A percentile compares a stretch with the other conserved stretches of the same genome.
Evolutionary conservation across 2,888 invertebrate genomes (phyloP).

Genomic region (Thereva nobilitata): DNA sequence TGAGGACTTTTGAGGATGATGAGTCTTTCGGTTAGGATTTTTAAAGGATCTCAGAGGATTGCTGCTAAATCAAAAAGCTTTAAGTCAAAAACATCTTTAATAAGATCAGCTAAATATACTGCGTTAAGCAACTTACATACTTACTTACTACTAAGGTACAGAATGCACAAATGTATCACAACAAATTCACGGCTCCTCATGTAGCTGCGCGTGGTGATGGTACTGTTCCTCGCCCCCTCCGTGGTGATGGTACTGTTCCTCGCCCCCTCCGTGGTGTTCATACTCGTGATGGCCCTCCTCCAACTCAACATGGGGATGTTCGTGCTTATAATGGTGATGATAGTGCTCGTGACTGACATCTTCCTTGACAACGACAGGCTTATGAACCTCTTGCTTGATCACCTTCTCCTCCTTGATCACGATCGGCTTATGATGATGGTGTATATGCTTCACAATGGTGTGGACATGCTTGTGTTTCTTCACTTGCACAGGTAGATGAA

Average conservation of each 20-base stretch:
- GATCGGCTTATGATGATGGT: slow-evolving; percentile 58
- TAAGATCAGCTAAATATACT: too few species aligned
- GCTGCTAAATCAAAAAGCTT: too few species aligned
- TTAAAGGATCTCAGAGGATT: too few species aligned
- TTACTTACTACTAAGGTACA: too few species aligned
- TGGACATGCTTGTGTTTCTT: slow-evolving; percentile 58
- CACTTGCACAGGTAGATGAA: slow-evolving; percentile 56
- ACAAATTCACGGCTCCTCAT: too few species aligned
- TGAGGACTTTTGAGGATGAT: too few species aligned
- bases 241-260: not conserved
- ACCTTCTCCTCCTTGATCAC: slow-evolving; percentile 58
- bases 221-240: not conserved
- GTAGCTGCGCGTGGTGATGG: too few species aligned
- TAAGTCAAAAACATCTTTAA: too few species aligned
- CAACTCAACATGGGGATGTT: slow-evolving; percentile 12
- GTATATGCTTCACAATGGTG: slow-evolving; percentile 56
- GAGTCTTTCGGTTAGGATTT: too few species aligned
- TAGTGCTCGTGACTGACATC: slow-evolving; percentile 53
- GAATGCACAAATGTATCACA: too few species aligned
- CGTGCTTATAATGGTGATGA: slow-evolving; percentile 51
- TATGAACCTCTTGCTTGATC: slow-evolving; percentile 53
- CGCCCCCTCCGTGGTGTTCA: not conserved
- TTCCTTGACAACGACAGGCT: slow-evolving; percentile 52
- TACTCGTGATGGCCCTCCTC: slow-evolving; percentile 18
- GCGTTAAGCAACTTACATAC: too few species aligned